Conservation (phyloP, 2,888 invertebrate species). For the Tetramorium bicarinatum region DNA sequence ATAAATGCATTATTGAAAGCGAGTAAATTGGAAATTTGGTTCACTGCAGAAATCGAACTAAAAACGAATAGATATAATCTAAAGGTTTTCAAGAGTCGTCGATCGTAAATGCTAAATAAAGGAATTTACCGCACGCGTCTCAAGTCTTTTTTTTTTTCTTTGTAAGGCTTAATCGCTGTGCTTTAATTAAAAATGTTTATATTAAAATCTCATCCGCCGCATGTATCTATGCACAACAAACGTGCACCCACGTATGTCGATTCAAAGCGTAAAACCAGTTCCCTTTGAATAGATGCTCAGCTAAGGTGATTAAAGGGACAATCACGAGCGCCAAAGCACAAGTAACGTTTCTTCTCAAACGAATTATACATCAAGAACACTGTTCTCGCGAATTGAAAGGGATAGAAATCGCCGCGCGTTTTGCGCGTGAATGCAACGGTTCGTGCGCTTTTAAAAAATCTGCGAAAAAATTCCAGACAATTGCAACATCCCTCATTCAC, state of each 20-base stretch:
- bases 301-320: neutral
- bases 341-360: neutral
- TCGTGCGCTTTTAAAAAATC: neutral
- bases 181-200: neutral
- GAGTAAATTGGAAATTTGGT: constrained; percentile 5
- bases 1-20: neutral
- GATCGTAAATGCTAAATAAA: neutral
- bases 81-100: neutral
- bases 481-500: constrained; percentile 48
- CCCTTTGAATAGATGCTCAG: neutral
- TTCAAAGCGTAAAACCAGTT: constrained; percentile 2
- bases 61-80: neutral
- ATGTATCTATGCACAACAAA: neutral
- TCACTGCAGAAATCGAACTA: neutral
- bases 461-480: constrained; percentile 47
- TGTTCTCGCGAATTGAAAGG: neutral
- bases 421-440: neutral
- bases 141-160: neutral
- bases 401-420: neutral
- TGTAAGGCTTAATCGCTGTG: neutral
- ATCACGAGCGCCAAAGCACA: neutral
- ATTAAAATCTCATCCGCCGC: neutral
- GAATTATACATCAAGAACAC: neutral
- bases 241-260: neutral
- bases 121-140: neutral